Percentiles rank a stretch among this genome's conserved stretches.
Conservation (phyloP, 2,797 vertebrate species). For the Smutsia temminckii region DNA sequence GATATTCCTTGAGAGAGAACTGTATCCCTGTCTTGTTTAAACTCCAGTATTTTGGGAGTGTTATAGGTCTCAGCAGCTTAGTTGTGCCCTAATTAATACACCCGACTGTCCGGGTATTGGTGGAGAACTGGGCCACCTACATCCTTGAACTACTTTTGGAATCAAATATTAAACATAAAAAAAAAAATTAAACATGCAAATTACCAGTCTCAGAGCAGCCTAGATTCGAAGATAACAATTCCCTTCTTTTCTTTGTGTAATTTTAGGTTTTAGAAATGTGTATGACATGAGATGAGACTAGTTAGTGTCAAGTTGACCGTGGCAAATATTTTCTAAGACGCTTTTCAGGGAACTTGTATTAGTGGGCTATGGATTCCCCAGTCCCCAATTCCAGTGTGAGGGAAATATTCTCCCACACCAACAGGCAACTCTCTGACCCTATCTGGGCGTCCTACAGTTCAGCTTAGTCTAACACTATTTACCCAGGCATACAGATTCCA, state of each 20-base stretch:
- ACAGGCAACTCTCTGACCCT: not conserved
- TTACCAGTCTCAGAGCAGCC: not conserved
- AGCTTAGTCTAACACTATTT: not conserved
- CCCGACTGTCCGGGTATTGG: not conserved
- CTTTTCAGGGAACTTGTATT: not conserved
- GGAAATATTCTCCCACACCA: not conserved
- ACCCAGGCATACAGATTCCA: not conserved
- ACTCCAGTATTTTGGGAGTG: not conserved
- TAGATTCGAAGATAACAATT: not conserved
- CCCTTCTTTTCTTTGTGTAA: not conserved
- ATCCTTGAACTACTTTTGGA: not conserved
- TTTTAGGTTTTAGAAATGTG: slow-evolving; percentile 28
- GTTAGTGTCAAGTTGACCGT: not conserved
- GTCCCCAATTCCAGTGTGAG: not conserved
- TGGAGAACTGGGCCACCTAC: not conserved
- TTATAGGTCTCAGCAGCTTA: not conserved
- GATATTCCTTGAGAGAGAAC: not conserved
- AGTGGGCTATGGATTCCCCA: not conserved
- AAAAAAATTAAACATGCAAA: not conserved
- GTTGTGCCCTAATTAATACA: not conserved
- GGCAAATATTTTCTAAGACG: not conserved
- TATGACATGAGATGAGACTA: not conserved
- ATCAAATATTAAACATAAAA: too few relatives aligned
- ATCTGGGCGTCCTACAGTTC: not conserved
- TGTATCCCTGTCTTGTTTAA: not conserved